Base-by-base conservation (phyloP, 2,888 invertebrate species). In the Sinhomidia bicolor region DNA sequence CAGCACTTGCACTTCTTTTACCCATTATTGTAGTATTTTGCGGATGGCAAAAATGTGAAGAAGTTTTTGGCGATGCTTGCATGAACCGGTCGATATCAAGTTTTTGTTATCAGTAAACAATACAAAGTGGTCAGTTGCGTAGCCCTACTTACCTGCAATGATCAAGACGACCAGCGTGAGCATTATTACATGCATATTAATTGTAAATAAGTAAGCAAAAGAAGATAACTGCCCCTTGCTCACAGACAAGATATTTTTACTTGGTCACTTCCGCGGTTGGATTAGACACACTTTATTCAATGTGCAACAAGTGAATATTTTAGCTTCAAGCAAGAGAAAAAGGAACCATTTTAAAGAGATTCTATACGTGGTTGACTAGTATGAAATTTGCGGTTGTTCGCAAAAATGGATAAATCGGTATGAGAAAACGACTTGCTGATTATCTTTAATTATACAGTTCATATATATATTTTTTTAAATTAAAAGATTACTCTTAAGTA, bases 401-500 rank as follows among this genome's bases (percentile, higher is more conserved):
- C 54, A 65, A 79, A 79, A 68, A 85, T 85, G 85, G 85, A 85
- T 79, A 85, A 85, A 78, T 85, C 85, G 85, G 85, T 85, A 85
- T 68, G 78, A 57, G n/a, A 26, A 60, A 51, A 14, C 5, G 3
- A 51, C n/a, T 5, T 5, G 51, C 47, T 47, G 47, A 12, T 47
- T 7, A 47, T 54, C n/a, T 4, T 54, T 54, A 60, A 26, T 17
- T 26, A 14, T 44, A 20, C 9, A 23, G 5, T 47, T 32, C 17
- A 68, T 12, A 26, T 65, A 10, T 65, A 20, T 29, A 2, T 65
- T 9, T n/a, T n/a, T n/a, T n/a, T n/a, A n/a, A n/a, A n/a, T n/a
- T n/a, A n/a, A n/a, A n/a, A n/a, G n/a, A n/a, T n/a, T n/a, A n/a
- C n/a, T 26, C n/a, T 32, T 1, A 32, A 29, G 2, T 29, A 65